Evolutionary conservation across 1,140 invertebrate genomes (phyloP).

Genomic region (Pogonognathellus flavescens): DNA sequence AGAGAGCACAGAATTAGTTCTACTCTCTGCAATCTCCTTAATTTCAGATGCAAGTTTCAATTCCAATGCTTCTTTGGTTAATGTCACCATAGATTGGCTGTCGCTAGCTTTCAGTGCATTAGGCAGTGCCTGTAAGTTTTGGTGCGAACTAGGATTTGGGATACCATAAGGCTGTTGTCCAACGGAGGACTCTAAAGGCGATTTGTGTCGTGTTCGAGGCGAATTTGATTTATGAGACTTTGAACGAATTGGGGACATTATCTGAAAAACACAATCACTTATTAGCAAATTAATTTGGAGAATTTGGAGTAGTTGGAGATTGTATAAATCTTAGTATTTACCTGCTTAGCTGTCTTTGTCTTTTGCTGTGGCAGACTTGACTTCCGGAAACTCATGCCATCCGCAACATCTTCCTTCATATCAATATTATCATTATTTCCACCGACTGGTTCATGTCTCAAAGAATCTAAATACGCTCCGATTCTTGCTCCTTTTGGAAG

Average conservation of each 20-base stretch:
- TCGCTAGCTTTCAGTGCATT: slow-evolving; percentile 50
- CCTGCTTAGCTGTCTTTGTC: slow-evolving; percentile 65
- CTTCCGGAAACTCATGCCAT: slow-evolving; percentile 63
- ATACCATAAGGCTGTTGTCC: slow-evolving; percentile 45
- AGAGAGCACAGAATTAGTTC: slow-evolving; percentile 67
- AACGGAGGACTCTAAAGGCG: slow-evolving; percentile 61
- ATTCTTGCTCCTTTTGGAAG: slow-evolving; percentile 90
- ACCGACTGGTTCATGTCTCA: slow-evolving; percentile 75
- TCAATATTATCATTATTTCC: slow-evolving; percentile 75
- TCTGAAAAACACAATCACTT: slow-evolving; percentile 5
- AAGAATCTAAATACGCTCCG: slow-evolving; percentile 89
- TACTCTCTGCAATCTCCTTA: slow-evolving; percentile 79
- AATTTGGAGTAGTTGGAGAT: not conserved
- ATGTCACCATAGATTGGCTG: slow-evolving; percentile 67
- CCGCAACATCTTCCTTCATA: slow-evolving; percentile 71
- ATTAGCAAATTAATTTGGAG: not conserved
- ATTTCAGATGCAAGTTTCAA: slow-evolving; percentile 85
- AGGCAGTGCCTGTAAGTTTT: slow-evolving; percentile 59
- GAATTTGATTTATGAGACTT: slow-evolving; percentile 62
- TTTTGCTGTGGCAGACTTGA: slow-evolving; percentile 68
- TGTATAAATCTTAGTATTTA: no score
- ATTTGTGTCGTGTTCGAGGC: slow-evolving; percentile 63
- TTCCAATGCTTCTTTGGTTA: slow-evolving; percentile 84
- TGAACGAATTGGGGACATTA: slow-evolving; percentile 63
- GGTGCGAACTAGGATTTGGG: slow-evolving; percentile 55